Conservation (phyloP, 1,140 invertebrate species). For the Drosophila punjabiensis region DNA sequence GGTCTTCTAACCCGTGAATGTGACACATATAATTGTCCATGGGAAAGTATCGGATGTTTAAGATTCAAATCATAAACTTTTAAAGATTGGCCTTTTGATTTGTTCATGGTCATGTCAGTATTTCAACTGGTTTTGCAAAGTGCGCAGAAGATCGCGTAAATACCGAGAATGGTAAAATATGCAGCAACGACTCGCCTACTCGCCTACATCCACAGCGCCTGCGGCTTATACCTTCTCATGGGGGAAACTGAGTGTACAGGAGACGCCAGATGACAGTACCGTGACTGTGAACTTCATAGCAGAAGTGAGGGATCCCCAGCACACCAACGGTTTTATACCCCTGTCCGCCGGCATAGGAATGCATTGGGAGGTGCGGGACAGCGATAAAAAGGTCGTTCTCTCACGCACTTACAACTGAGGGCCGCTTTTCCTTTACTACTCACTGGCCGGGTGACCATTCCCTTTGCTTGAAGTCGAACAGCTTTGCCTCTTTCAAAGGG, state of each 20-base stretch:
- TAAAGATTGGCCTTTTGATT: too few relatives aligned
- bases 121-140: neutral
- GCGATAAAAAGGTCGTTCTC: slow-evolving; percentile 96
- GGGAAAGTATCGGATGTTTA: too few relatives aligned
- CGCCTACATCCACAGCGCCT: slow-evolving; percentile 53
- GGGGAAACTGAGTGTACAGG: slow-evolving; percentile 98
- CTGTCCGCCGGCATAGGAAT: slow-evolving; percentile 97
- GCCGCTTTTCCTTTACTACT: slow-evolving; percentile 97
- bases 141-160: neutral
- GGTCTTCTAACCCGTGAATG: too few relatives aligned
- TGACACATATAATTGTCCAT: too few relatives aligned
- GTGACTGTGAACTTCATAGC: slow-evolving; percentile 99
- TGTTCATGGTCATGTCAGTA: too few relatives aligned
- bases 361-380: slow-evolving; percentile 98
- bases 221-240: slow-evolving; percentile 97
- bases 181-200: slow-evolving; percentile 51
- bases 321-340: slow-evolving; percentile 95
- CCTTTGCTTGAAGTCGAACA: slow-evolving; percentile 99
- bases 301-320: slow-evolving; percentile 94
- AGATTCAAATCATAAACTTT: too few relatives aligned
- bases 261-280: slow-evolving; percentile 99
- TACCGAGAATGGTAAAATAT: slow-evolving; percentile 21
- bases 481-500: slow-evolving; percentile 97
- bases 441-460: slow-evolving; percentile 98
- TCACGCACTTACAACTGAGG: slow-evolving; percentile 98